phyloP scores from a whole-genome alignment of 2,888 invertebrate genomes.

The Acleris emargana region DNA sequence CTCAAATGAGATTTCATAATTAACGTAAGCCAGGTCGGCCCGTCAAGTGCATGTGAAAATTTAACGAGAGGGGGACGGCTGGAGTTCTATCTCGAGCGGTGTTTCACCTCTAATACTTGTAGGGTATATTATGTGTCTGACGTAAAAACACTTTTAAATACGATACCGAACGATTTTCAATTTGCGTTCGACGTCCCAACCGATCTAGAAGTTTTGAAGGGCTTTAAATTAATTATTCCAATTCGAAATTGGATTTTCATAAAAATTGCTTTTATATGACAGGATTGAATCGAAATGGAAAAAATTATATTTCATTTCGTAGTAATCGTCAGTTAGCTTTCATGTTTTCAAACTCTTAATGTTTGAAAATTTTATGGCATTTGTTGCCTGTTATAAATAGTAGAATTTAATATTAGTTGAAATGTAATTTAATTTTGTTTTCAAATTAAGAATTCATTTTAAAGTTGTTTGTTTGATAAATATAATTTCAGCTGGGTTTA shows the following conservation, averaged over 20 bases:
- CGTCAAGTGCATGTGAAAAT: conserved; percentile 83
- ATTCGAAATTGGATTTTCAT: conserved; percentile 5
- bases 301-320: too few relatives aligned
- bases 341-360: too few relatives aligned
- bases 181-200: conserved; percentile 17
- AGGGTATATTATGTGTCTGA: conserved; percentile 52
- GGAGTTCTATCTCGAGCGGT: conserved; percentile 68
- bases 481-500: too few relatives aligned
- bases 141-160: conserved; percentile 58
- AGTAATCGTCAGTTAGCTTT: too few relatives aligned
- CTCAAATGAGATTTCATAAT: conserved; percentile 82
- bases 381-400: too few relatives aligned
- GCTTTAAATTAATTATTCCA: conserved; percentile 14
- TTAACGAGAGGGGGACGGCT: conserved; percentile 75
- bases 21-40: conserved; percentile 78
- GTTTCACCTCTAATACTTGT: conserved; percentile 48
- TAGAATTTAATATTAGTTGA: too few relatives aligned
- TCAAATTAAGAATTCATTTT: too few relatives aligned
- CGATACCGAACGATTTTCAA: conserved; percentile 29
- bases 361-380: too few relatives aligned
- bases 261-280: conserved; percentile 1
- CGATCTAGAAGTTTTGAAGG: conserved; percentile 9
- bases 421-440: too few relatives aligned
- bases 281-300: not conserved
- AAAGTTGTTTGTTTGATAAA: too few relatives aligned